These are phyloP conservation scores for Drosophila robusta DNA, from an alignment of 2,888 invertebrate species.

Conservation along the genomic window DNA sequence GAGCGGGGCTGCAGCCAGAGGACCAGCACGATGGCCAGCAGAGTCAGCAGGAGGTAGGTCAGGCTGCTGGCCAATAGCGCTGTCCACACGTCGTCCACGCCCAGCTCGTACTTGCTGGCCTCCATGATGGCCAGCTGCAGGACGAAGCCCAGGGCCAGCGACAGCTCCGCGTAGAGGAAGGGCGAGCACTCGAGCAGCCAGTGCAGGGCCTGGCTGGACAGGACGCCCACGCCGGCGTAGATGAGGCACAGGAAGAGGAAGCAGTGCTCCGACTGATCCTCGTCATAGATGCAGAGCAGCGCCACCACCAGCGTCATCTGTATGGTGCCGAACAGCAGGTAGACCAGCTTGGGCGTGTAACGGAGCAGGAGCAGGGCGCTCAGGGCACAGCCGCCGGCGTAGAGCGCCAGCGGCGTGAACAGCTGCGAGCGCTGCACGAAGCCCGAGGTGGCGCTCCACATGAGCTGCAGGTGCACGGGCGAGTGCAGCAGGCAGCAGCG, in stretches of 20 bases:
- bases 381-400: constrained; percentile 65
- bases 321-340: constrained; percentile 77
- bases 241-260: constrained; percentile 78
- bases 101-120: constrained; percentile 66
- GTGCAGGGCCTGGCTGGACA: constrained; percentile 76
- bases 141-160: constrained; percentile 55
- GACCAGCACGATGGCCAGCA: constrained; percentile 57
- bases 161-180: constrained; percentile 75
- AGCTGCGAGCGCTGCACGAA: constrained; percentile 52
- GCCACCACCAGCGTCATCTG: constrained; percentile 75
- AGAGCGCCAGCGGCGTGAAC: constrained; percentile 65
- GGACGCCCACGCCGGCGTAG: constrained; percentile 70
- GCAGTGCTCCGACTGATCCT: constrained; percentile 69
- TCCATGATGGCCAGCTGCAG: constrained; percentile 70
- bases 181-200: constrained; percentile 79
- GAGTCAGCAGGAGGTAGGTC: constrained; percentile 54
- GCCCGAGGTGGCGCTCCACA: constrained; percentile 69
- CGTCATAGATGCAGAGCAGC: constrained; percentile 74
- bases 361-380: constrained; percentile 69
- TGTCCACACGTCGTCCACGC: constrained; percentile 54
- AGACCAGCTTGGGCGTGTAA: constrained; percentile 77
- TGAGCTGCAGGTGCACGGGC: constrained; percentile 65
- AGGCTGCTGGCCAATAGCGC: constrained; percentile 62
- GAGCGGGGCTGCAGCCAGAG: constrained; percentile 70
- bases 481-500: constrained; percentile 67